Percentiles rank a stretch among this genome's conserved stretches.
Evolutionary conservation across 2,888 invertebrate genomes (phyloP).

Genomic region (Apocheima hispidaria): DNA sequence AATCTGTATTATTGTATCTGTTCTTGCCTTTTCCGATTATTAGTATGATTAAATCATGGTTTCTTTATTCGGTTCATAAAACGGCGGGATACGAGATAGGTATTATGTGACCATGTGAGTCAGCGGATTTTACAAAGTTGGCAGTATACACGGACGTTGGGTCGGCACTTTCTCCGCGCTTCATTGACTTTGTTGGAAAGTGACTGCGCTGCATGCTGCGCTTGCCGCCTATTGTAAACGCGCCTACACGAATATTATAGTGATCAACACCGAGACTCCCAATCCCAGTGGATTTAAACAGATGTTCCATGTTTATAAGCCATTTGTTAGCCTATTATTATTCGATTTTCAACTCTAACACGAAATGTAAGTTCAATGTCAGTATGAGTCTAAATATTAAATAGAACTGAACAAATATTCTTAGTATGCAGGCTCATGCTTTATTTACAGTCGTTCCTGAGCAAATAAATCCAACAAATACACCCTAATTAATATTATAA

Average conservation of each 20-base stretch:
- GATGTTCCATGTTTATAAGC: constrained; percentile 1
- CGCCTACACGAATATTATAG: constrained; percentile 50
- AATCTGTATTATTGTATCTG: neutral
- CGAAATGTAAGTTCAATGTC: constrained; percentile 12
- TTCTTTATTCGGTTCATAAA: constrained; percentile 15
- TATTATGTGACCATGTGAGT: constrained; percentile 64
- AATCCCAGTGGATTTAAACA: neutral
- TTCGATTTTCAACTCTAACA: neutral
- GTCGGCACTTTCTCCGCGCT: constrained; percentile 84
- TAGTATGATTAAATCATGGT: neutral
- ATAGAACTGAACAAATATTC: constrained; percentile 1
- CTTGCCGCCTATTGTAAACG: constrained; percentile 55
- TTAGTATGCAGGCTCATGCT: neutral
- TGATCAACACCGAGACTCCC: constrained; percentile 34
- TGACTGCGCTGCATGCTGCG: constrained; percentile 72
- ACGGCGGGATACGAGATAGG: constrained; percentile 38
- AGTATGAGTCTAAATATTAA: constrained; percentile 8
- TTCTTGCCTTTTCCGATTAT: neutral
- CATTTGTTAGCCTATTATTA: constrained; percentile 3
- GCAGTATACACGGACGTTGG: constrained; percentile 78
- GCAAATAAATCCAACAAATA: neutral
- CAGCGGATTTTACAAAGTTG: constrained; percentile 75
- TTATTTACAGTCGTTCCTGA: constrained; percentile 1
- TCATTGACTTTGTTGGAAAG: constrained; percentile 84
- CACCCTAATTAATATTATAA: too few relatives aligned